These are phyloP conservation scores for Eupithecia exiguata DNA, from an alignment of 2,888 invertebrate genomes.

Conservation along the genomic window DNA sequence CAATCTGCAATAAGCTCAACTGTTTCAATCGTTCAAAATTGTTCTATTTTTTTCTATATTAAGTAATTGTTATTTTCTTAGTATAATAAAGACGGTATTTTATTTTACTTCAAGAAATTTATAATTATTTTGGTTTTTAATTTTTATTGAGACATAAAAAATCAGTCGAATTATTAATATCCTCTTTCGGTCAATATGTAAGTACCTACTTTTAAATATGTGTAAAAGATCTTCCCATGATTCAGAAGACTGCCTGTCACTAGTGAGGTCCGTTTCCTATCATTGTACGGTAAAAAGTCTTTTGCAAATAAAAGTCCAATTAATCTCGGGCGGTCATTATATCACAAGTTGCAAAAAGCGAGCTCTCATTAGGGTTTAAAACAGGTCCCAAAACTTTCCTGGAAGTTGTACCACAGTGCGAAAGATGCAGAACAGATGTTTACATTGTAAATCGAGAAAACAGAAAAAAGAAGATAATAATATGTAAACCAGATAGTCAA, in stretches of 20 bases:
- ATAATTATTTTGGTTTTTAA: too few relatives aligned
- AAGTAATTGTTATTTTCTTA: too few relatives aligned
- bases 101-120: too few relatives aligned
- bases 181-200: neutral
- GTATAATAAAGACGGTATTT: too few relatives aligned
- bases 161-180: too few relatives aligned
- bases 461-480: too few relatives aligned
- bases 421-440: neutral
- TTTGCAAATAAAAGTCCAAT: constrained; percentile 20
- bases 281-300: constrained; percentile 12
- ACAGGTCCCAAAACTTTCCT: constrained; percentile 64
- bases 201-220: too few relatives aligned
- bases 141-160: too few relatives aligned
- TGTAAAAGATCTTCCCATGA: neutral
- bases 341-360: constrained; percentile 15
- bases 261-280: constrained; percentile 14
- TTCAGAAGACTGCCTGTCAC: neutral
- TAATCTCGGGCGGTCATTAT: constrained; percentile 21
- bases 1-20: too few relatives aligned
- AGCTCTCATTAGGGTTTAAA: constrained; percentile 72
- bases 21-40: too few relatives aligned
- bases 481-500: too few relatives aligned
- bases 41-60: too few relatives aligned
- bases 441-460: neutral
- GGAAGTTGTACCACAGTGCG: constrained; percentile 55